Percentiles rank a stretch among this genome's conserved stretches.
Conservation (phyloP, 2,888 invertebrate genomes). For the Lutraria lutraria region DNA sequence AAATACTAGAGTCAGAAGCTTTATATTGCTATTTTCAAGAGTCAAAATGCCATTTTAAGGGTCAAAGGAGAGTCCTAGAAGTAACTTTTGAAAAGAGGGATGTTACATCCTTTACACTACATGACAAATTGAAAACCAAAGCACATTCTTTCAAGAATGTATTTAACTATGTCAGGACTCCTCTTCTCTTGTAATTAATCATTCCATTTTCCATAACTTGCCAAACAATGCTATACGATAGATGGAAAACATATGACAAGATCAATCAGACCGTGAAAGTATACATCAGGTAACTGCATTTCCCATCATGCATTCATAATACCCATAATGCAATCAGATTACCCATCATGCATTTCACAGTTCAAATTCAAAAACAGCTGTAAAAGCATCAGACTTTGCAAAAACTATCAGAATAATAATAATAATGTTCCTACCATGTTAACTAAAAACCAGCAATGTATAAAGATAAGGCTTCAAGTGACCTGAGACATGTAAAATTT, state of each 20-base stretch:
- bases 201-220: not conserved
- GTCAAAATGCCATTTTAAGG: no score
- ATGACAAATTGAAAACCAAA: not conserved
- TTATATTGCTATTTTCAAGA: no score
- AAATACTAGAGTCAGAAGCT: no score
- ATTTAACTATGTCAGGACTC: not conserved
- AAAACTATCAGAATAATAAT: not conserved
- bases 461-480: not conserved
- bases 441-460: not conserved
- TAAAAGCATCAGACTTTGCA: not conserved
- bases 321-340: slow-evolving; percentile 5
- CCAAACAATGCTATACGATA: slow-evolving; percentile 16
- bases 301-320: not conserved
- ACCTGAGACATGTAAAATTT: not conserved
- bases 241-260: not conserved
- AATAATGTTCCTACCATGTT: not conserved
- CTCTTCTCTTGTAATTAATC: not conserved
- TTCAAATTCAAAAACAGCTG: slow-evolving; percentile 27
- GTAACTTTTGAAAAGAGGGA: no score
- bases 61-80: no score
- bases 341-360: slow-evolving; percentile 5
- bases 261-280: not conserved
- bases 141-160: not conserved
- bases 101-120: not conserved
- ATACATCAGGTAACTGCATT: not conserved